These are phyloP conservation scores for Delia radicum DNA, from an alignment of 1,140 invertebrate genomes.

Conservation along the genomic window DNA sequence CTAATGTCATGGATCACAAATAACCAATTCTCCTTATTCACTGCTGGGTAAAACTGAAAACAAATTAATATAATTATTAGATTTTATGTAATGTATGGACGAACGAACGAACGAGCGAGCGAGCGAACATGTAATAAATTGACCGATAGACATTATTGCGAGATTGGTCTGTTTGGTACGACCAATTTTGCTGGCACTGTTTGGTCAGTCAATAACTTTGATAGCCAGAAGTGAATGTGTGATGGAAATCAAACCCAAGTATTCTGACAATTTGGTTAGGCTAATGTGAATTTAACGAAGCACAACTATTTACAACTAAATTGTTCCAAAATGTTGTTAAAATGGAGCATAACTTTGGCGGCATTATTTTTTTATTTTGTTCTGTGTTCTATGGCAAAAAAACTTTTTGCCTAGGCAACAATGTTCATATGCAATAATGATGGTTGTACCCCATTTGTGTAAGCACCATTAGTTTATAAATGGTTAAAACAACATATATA, in stretches of 20 bases:
- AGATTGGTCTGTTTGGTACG: neutral
- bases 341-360: neutral
- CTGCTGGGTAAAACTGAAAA: neutral
- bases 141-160: neutral
- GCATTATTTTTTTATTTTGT: neutral
- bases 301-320: neutral
- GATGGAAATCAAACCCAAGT: neutral
- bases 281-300: constrained; percentile 1
- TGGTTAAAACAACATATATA: neutral
- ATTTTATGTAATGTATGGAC: neutral
- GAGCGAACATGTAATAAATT: neutral
- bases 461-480: constrained; percentile 8
- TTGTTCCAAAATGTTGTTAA: neutral
- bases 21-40: neutral
- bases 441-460: neutral
- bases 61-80: neutral
- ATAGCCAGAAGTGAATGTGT: neutral
- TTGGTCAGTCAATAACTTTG: neutral
- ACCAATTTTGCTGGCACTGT: neutral
- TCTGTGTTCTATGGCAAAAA: neutral
- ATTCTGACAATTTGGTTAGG: neutral
- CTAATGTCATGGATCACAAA: constrained; percentile 37
- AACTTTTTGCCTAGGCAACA: no score
- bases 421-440: neutral
- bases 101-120: no score